A percentile compares a stretch with the other conserved stretches of the same genome.
Evolutionary conservation across 2,113 vertebrate genomes (phyloP).

Genomic region (Aegithalos caudatus): DNA sequence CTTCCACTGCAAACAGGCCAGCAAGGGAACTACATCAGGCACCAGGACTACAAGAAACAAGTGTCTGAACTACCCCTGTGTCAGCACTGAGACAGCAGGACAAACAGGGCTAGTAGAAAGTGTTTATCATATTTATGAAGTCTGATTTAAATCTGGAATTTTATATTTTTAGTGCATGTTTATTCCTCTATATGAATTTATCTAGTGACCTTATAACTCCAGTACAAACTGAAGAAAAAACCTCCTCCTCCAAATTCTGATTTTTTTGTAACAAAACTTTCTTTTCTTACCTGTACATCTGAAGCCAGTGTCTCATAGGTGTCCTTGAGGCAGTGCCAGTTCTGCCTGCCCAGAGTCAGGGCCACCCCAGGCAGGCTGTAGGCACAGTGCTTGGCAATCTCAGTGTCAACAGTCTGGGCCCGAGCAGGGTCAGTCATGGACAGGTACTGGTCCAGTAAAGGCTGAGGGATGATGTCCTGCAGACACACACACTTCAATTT

Average conservation of each 20-base stretch:
- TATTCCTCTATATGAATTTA: not conserved
- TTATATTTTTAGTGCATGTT: accelerated
- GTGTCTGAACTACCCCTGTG: not conserved
- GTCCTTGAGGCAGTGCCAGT: conserved; percentile 78
- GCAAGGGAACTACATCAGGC: not conserved
- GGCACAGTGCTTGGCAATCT: conserved; percentile 75
- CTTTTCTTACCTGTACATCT: conserved; percentile 68
- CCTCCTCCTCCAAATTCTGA: not conserved
- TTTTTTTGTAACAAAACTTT: not conserved
- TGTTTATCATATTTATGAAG: not conserved
- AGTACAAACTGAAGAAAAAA: not conserved
- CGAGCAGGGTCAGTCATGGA: conserved; percentile 75
- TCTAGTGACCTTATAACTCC: accelerated
- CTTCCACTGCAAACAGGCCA: conserved; percentile 70
- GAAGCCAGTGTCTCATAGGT: conserved; percentile 70
- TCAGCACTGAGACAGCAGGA: not conserved
- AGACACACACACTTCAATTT: not conserved
- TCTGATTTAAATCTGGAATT: not conserved
- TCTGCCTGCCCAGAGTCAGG: conserved; percentile 73
- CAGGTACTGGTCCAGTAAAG: conserved; percentile 73
- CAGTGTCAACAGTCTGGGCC: conserved; percentile 73
- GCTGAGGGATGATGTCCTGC: conserved; percentile 77
- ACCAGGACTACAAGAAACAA: not conserved
- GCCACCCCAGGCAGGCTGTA: conserved; percentile 76
- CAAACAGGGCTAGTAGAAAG: not conserved